phyloP scores from a whole-genome alignment of 2,113 vertebrate species.

The Myanophis thanlyinensis region DNA sequence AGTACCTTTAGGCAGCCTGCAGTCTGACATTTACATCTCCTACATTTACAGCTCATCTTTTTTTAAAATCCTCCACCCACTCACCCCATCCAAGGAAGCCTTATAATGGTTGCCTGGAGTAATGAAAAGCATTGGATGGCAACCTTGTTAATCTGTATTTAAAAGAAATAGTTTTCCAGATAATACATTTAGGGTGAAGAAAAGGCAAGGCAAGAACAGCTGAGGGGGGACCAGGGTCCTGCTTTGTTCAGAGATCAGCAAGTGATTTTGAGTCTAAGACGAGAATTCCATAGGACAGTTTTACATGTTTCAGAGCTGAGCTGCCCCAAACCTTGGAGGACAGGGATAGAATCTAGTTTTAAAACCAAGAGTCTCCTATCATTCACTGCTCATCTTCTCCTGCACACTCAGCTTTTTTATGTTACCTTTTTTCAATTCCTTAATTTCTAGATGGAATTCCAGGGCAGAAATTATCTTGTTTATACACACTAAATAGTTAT shows the following conservation, averaged over 20 bases:
- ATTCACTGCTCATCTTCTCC: not conserved
- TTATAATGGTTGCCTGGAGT: not conserved
- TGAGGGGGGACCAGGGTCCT: not conserved
- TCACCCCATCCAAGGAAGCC: not conserved
- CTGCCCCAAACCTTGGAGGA: not conserved
- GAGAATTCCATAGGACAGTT: not conserved
- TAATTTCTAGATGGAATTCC: not conserved
- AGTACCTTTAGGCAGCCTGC: not conserved
- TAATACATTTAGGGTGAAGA: not conserved
- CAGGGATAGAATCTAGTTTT: not conserved
- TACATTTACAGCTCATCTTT: not conserved
- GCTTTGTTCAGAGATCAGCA: not conserved
- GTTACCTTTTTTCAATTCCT: not conserved
- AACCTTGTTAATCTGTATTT: not conserved
- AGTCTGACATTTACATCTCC: not conserved
- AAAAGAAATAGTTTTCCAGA: not conserved
- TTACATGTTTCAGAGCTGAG: not conserved
- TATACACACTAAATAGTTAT: not conserved
- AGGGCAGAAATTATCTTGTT: not conserved
- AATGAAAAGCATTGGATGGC: not conserved
- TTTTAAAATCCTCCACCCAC: not conserved
- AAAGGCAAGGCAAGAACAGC: not conserved
- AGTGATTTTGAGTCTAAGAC: not conserved
- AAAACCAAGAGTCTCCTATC: not conserved
- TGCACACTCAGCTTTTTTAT: not conserved